Evolutionary conservation across 2,797 vertebrate genomes (phyloP).

Genomic region (Tarsius wallacei): DNA sequence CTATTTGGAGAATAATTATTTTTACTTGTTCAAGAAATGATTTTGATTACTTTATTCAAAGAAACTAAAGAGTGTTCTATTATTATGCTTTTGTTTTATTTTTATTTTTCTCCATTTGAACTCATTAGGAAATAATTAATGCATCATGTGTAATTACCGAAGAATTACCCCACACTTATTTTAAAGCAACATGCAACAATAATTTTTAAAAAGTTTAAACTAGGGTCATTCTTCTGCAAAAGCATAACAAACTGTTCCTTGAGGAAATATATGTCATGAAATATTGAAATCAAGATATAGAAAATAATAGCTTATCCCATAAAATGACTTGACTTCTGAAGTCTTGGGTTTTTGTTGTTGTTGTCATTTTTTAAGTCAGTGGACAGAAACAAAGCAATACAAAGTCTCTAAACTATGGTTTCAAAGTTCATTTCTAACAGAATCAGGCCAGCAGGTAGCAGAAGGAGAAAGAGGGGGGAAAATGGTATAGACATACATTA

Average conservation of each 20-base stretch:
- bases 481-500: not conserved
- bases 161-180: slow-evolving; percentile 72
- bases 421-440: not conserved
- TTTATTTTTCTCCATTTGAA: slow-evolving; percentile 76
- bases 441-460: not conserved
- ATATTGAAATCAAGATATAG: not conserved
- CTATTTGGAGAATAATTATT: not conserved
- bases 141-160: slow-evolving; percentile 77
- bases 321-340: not conserved
- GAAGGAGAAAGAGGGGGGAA: not conserved
- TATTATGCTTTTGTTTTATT: not conserved
- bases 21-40: slow-evolving; percentile 13
- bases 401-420: not conserved
- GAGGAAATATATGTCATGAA: not conserved
- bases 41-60: slow-evolving; percentile 78
- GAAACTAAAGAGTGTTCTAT: slow-evolving; percentile 3
- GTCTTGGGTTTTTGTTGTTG: too few species aligned
- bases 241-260: not conserved
- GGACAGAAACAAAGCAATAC: not conserved
- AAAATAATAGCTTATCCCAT: not conserved
- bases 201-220: slow-evolving; percentile 75
- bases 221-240: not conserved
- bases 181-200: slow-evolving; percentile 74
- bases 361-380: not conserved
- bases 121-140: slow-evolving; percentile 85